These are phyloP conservation scores for Mystacornis crossleyi DNA, from an alignment of 2,113 vertebrate species.

Conservation along the genomic window DNA sequence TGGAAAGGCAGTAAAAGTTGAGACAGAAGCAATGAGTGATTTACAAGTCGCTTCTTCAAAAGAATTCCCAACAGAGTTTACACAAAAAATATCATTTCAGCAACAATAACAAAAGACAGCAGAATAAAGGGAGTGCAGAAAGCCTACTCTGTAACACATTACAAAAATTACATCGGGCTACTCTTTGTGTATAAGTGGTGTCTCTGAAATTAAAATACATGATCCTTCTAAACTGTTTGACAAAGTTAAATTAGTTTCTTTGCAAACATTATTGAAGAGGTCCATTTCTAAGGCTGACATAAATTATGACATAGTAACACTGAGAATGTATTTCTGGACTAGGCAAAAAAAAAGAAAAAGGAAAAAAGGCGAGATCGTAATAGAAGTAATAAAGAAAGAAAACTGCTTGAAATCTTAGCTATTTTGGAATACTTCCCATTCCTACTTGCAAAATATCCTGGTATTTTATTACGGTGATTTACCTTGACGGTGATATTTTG, in stretches of 20 bases:
- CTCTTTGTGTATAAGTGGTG: not conserved
- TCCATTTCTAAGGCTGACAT: not conserved
- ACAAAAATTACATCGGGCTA: slow-evolving; percentile 39
- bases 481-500: not conserved
- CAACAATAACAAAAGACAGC: slow-evolving; percentile 30
- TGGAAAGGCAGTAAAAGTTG: slow-evolving; percentile 18
- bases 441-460: not conserved
- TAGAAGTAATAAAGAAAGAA: not conserved
- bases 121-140: slow-evolving; percentile 19
- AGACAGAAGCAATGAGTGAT: slow-evolving; percentile 50
- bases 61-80: slow-evolving; percentile 59
- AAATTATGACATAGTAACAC: not conserved
- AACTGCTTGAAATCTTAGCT: not conserved
- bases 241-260: not conserved
- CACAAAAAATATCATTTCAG: slow-evolving; percentile 42
- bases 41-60: slow-evolving; percentile 69
- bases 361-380: not conserved
- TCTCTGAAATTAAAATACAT: not conserved
- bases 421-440: not conserved
- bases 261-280: not conserved
- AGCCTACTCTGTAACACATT: not conserved
- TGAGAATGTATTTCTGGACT: not conserved
- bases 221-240: not conserved
- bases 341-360: not conserved
- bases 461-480: not conserved